Percentiles rank a stretch among this genome's conserved stretches.
Evolutionary conservation across 2,113 vertebrate species (phyloP).

Genomic region (Boulengeromyrus knoepffleri): DNA sequence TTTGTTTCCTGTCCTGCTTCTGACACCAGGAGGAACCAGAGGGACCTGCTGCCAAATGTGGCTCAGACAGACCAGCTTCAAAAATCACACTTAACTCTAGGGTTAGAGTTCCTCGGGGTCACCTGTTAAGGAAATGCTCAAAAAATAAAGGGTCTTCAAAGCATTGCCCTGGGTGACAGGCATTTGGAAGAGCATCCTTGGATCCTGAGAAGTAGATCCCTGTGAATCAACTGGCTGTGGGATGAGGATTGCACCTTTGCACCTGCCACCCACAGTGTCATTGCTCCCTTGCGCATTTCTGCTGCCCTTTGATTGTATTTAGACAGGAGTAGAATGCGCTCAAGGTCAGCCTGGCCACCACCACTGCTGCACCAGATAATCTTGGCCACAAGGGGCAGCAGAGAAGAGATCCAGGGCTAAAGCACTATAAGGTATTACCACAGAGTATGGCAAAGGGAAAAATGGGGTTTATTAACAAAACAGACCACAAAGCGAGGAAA

Average conservation of each 20-base stretch:
- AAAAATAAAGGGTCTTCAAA: slow-evolving; percentile 25
- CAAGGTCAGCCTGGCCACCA: not conserved
- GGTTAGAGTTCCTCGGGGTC: too few species aligned
- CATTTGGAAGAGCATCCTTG: too few species aligned
- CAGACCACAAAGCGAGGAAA: too few species aligned
- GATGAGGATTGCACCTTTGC: not conserved
- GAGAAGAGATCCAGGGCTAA: not conserved
- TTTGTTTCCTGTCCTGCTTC: not conserved
- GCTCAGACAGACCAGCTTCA: not conserved
- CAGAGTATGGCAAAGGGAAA: too few species aligned
- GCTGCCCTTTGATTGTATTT: not conserved
- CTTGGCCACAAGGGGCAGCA: not conserved
- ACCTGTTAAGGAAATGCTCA: slow-evolving; percentile 8
- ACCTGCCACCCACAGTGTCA: not conserved
- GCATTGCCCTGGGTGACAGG: slow-evolving; percentile 21
- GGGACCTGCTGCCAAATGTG: not conserved
- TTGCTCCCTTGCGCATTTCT: not conserved
- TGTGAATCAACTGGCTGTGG: slow-evolving; percentile 30
- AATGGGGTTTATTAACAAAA: too few species aligned
- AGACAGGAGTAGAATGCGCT: not conserved
- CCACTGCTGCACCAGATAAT: not conserved
- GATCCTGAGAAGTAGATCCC: slow-evolving; percentile 32
- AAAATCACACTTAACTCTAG: too few species aligned
- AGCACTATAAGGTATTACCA: too few species aligned
- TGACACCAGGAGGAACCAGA: not conserved